Evolutionary conservation across 2,797 vertebrate genomes (phyloP), one percentile per base, ranked within the genome.

Genomic region (Epinephelus malabaricus): DNA sequence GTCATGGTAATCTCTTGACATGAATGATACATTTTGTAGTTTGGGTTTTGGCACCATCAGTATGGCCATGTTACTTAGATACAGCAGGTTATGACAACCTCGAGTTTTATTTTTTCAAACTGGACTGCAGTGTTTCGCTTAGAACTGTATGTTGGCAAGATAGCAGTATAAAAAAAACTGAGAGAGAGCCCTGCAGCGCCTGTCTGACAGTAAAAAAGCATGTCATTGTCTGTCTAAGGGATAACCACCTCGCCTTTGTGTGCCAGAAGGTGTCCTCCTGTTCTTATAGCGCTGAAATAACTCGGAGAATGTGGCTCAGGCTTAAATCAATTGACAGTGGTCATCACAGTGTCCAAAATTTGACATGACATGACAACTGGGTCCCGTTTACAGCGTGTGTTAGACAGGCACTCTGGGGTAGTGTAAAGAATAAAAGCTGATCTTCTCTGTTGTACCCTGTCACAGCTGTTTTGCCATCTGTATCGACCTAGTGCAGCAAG

Each of bases 281-380:
- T 45, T 62, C 10, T 5, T n/a, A 38, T 18, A 60, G 34, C 3
- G 0, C 13, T n/a, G 38, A 63, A 70, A 40, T 58, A 43, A 38
- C 61, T 51, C 23, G 13, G 19, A n/a, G 45, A 56, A 17, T 30
- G 5, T 46, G 3, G 40, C 34, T 56, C 54, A 40, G 63, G 34
- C 34, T 68, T 6, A 46, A 53, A 63, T 69, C 27, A 49, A 10
- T 54, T 49, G 21, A 38, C 58, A 59, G 21, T 50, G 61, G 27
- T n/a, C 46, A 23, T 53, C 47, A 75, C 12, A 50, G n/a, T 73
- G 43, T 76, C 46, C 40, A 68, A 8, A 43, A 40, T 62, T 45
- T 55, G 38, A 73, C 23, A 69, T 21, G 50, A 53, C 11, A 19
- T 40, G 59, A 64, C 38, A 54, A 47, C 15, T 30, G 14, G 25